Conservation (phyloP, 2,113 vertebrate genomes). For the Brachypteracias leptosomus region DNA sequence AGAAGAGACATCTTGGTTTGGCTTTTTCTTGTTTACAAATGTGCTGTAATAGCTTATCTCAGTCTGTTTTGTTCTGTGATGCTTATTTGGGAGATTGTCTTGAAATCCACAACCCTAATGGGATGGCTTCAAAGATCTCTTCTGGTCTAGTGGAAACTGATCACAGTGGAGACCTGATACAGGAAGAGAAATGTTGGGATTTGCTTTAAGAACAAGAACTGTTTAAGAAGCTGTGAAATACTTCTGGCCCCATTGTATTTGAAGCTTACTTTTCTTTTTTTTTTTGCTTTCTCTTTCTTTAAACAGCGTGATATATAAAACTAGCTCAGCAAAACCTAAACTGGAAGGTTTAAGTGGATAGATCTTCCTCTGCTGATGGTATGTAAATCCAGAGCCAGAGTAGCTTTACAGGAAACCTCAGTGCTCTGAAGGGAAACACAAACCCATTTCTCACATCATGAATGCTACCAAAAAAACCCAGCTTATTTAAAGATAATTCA, state of each 20-base stretch:
- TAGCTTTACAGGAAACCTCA: background rate
- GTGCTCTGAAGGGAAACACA: background rate
- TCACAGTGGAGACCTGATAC: background rate
- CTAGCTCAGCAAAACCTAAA: background rate
- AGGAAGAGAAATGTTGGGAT: background rate
- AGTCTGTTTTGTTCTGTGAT: background rate
- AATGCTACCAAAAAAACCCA: background rate
- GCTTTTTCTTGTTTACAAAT: background rate
- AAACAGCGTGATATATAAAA: background rate
- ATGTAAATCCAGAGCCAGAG: background rate
- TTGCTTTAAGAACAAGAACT: background rate
- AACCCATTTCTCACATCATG: background rate
- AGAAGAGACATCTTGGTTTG: background rate
- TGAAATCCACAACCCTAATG: background rate
- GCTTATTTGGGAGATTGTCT: background rate
- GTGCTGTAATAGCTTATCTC: background rate
- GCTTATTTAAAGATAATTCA: background rate
- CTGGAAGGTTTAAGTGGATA: background rate
- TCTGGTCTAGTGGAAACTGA: background rate
- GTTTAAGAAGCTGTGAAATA: background rate
- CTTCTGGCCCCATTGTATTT: background rate
- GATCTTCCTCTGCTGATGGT: background rate
- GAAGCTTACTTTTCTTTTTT: background rate
- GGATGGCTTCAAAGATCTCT: background rate
- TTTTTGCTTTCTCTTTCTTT: background rate